These are phyloP conservation scores for Ganaspis sp. DNA, from an alignment of 1,140 invertebrate genomes.

Conservation along the genomic window DNA sequence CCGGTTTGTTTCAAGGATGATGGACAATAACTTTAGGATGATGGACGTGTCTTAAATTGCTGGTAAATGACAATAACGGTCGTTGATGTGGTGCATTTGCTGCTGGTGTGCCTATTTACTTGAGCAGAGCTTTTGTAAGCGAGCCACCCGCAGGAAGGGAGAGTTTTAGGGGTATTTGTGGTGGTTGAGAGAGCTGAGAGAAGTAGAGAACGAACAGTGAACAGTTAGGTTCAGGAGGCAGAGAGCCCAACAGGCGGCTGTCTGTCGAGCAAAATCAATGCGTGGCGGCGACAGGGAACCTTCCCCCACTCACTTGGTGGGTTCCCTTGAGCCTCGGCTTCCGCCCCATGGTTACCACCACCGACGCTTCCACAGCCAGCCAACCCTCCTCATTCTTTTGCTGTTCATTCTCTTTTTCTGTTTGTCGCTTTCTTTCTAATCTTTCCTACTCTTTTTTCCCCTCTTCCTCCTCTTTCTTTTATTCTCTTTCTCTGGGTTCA, in stretches of 20 bases:
- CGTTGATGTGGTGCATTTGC: neutral
- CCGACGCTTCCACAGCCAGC: constrained; percentile 10
- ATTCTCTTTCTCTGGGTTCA: neutral
- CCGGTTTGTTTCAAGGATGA: too few species aligned
- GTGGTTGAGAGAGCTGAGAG: constrained; percentile 32
- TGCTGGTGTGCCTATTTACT: constrained; percentile 22
- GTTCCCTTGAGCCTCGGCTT: constrained; percentile 37
- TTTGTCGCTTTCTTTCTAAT: neutral
- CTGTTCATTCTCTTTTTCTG: neutral
- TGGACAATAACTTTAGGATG: too few species aligned
- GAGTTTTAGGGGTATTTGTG: neutral
- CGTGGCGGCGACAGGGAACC: constrained; percentile 68
- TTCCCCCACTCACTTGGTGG: constrained; percentile 47
- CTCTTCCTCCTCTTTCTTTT: constrained; percentile 28
- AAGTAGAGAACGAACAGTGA: constrained; percentile 47
- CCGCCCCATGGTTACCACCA: constrained; percentile 24
- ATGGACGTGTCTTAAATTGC: neutral
- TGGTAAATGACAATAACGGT: neutral
- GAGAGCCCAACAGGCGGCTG: constrained; percentile 66
- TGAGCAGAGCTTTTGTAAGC: constrained; percentile 30
- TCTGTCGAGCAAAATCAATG: constrained; percentile 75
- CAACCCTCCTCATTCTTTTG: constrained; percentile 31
- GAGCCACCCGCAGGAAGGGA: constrained; percentile 21
- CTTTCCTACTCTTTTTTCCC: neutral
- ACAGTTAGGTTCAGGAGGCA: constrained; percentile 61